Conservation (phyloP, 2,888 invertebrate species). For the Dione vanillae region DNA sequence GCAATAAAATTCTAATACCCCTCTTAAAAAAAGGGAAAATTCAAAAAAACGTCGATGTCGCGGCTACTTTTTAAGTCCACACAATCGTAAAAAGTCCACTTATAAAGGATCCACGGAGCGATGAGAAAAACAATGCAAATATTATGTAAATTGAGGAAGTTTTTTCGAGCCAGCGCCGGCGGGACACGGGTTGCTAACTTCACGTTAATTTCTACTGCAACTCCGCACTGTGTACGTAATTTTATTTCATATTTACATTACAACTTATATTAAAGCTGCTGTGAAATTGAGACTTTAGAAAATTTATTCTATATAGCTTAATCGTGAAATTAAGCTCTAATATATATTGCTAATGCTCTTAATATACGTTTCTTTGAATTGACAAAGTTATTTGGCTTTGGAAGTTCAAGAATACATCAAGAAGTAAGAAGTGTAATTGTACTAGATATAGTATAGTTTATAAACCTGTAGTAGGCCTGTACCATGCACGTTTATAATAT, state of each 20-base stretch:
- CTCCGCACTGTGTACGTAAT: constrained; percentile 24
- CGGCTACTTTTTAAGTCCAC: constrained; percentile 19
- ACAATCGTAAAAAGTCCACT: constrained; percentile 32
- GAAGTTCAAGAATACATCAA: too few relatives aligned
- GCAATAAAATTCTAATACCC: constrained; percentile 13
- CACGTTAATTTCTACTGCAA: constrained; percentile 33
- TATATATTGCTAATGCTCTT: too few relatives aligned
- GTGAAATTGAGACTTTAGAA: constrained; percentile 4
- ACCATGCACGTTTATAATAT: too few relatives aligned
- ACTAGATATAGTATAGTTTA: too few relatives aligned
- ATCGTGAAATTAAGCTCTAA: background rate
- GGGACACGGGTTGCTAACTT: constrained; percentile 41
- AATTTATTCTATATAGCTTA: background rate
- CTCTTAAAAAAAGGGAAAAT: background rate
- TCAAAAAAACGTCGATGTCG: constrained; percentile 5
- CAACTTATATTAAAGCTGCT: constrained; percentile 3
- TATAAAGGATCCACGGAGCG: constrained; percentile 37
- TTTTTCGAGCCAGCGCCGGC: constrained; percentile 36
- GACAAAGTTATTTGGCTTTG: too few relatives aligned
- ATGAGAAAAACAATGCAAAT: constrained; percentile 60
- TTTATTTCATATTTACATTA: constrained; percentile 38
- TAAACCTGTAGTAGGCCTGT: too few relatives aligned
- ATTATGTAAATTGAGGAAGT: constrained; percentile 64
- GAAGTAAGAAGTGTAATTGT: too few relatives aligned
- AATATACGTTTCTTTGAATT: too few relatives aligned